Base-by-base conservation (phyloP, 2,113 vertebrate species). In the Rhynchopsitta pachyrhyncha region DNA sequence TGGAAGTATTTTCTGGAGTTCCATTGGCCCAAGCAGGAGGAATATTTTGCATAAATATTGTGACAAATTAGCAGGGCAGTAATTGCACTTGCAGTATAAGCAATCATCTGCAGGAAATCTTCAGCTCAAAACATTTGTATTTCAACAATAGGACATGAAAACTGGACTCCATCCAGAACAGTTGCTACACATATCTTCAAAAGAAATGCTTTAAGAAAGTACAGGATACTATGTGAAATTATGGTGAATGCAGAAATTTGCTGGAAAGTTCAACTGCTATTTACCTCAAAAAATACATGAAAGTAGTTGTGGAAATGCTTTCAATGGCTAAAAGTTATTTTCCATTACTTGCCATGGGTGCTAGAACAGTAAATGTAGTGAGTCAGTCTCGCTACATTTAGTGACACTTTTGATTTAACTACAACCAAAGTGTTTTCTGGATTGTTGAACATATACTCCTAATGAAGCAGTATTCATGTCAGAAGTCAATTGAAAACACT, bases 341-440 rank as follows among this genome's bases (percentile, higher is more conserved):
- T 49, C 23, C 24, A 64, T 5, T 41, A 44, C 71, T 67, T 68
- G 29, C 77, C 24, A 42, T 3, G 5, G 50, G 22, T 91, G 66
- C 62, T 73, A 15, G 52, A 73, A 70, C 27, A 79, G 47, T 64
- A 57, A 46, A 35, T 55, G 39, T n/a, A 52, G n/a, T 84, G 42
- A 63, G 49, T 74, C 63, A 73, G 42, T 64, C 55, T 86, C 19
- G 18, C 13, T 62, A 16, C 29, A 17, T 69, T 55, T 63, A 75
- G n/a, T 57, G 67, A 81, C 73, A 41, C 35, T 42, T 41, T 39
- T 10, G 13, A 10, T 82, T 71, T 67, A 75, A 55, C 18, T 44
- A 28, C 35, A 76, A 3, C 9, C 9, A n/a, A 9, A 78, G 28
- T 76, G 11, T 0, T 1, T 31, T 78, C 82, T 49, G 2, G 10